Conservation (phyloP, 2,113 vertebrate genomes). For the Rattus rattus region DNA sequence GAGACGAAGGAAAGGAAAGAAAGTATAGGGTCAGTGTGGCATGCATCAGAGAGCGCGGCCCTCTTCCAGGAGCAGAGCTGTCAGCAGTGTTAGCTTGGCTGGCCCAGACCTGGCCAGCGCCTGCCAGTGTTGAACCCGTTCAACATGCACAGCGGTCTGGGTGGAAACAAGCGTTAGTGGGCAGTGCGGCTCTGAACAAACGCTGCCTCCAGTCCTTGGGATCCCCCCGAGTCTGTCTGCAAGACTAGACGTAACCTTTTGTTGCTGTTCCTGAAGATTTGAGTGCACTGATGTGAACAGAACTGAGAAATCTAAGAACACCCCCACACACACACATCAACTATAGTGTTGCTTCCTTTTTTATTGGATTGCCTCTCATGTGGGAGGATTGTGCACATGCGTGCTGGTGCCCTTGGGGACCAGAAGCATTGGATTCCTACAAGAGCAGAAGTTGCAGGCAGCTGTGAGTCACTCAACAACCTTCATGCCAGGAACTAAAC, state of each 20-base stretch:
- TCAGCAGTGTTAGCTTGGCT: slow-evolving; percentile 87
- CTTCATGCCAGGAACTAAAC: neutral
- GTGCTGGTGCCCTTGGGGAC: neutral
- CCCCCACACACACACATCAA: neutral
- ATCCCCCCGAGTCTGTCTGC: slow-evolving; percentile 53
- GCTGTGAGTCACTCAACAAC: neutral
- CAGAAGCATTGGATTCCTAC: neutral
- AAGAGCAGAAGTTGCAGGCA: neutral
- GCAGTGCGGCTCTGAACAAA: slow-evolving; percentile 52
- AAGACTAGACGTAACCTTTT: slow-evolving; percentile 24
- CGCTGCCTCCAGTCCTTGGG: slow-evolving; percentile 69
- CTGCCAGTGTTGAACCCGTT: slow-evolving; percentile 80
- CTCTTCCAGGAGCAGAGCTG: slow-evolving; percentile 82
- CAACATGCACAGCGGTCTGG: slow-evolving; percentile 85
- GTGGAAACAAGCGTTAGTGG: slow-evolving; percentile 79
- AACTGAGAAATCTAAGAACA: slow-evolving; percentile 16
- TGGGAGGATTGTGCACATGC: neutral
- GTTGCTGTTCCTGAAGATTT: slow-evolving; percentile 35
- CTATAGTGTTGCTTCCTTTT: neutral
- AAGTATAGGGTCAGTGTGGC: slow-evolving; percentile 91
- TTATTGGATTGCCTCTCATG: neutral
- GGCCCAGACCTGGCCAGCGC: slow-evolving; percentile 80
- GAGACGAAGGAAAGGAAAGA: slow-evolving; percentile 93
- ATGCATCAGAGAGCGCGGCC: slow-evolving; percentile 89
- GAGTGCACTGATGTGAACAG: slow-evolving; percentile 27